Evolutionary conservation across 2,888 invertebrate genomes (phyloP).

Genomic region (Pachymerium ferrugineum): DNA sequence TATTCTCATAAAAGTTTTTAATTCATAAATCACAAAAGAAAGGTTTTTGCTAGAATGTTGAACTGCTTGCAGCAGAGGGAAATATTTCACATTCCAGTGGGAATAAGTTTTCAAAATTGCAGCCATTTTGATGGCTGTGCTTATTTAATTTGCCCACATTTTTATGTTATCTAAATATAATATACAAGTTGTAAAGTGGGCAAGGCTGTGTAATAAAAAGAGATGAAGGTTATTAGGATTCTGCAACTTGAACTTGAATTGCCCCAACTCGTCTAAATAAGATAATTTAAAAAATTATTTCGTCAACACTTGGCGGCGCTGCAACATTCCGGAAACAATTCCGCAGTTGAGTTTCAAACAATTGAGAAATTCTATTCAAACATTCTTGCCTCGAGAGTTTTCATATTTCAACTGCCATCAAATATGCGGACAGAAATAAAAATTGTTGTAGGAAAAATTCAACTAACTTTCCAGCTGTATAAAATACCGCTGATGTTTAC

Average conservation of each 20-base stretch:
- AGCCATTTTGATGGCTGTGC: too few species aligned
- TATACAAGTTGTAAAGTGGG: background rate
- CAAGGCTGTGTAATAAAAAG: background rate
- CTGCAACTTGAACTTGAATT: constrained; percentile 3
- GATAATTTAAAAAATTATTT: constrained; percentile 2
- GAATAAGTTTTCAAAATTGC: background rate
- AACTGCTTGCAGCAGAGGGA: background rate
- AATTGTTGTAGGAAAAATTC: too few species aligned
- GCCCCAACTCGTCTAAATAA: background rate
- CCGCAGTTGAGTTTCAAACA: too few species aligned
- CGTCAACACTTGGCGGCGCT: background rate
- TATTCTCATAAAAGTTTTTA: background rate
- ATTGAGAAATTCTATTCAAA: too few species aligned
- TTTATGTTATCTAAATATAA: background rate
- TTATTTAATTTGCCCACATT: background rate
- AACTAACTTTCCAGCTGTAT: too few species aligned
- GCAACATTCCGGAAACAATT: too few species aligned
- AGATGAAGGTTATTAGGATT: background rate
- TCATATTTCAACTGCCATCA: too few species aligned
- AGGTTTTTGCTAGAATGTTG: background rate
- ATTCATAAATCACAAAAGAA: background rate
- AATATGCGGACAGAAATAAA: too few species aligned
- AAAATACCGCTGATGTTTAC: background rate
- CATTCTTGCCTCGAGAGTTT: too few species aligned
- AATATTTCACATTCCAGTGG: too few species aligned